These are phyloP conservation scores for Cryptoblepharus egeriae DNA, from an alignment of 2,797 vertebrate genomes.

Conservation along the genomic window DNA sequence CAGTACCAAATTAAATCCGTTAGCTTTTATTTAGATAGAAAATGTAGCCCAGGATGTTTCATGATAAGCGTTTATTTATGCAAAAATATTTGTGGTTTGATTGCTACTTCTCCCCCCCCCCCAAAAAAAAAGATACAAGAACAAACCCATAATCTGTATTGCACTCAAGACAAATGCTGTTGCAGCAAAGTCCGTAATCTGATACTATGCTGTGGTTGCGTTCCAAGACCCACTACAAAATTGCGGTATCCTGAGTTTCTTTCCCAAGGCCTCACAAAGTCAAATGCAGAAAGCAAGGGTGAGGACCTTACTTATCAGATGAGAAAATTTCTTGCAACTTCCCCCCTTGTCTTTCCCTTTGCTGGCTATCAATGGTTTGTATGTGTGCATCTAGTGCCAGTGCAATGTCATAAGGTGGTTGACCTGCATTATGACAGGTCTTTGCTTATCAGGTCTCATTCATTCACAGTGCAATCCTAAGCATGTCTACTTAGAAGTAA, in stretches of 20 bases:
- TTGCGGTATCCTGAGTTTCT: not conserved
- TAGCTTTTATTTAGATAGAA: slow-evolving; percentile 19
- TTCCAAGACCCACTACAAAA: not conserved
- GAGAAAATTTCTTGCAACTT: too few relatives aligned
- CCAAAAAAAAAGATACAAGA: too few relatives aligned
- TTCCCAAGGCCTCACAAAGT: not conserved
- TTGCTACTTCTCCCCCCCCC: not conserved
- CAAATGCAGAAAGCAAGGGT: not conserved
- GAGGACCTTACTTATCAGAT: too few relatives aligned
- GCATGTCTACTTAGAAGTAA: too few relatives aligned
- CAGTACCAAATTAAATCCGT: not conserved
- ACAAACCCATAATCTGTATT: too few relatives aligned
- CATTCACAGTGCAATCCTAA: too few relatives aligned
- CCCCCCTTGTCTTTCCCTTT: too few relatives aligned
- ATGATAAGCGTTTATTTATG: not conserved
- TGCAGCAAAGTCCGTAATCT: too few relatives aligned
- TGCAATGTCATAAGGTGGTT: too few relatives aligned
- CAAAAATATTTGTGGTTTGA: not conserved
- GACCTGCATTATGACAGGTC: not conserved
- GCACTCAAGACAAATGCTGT: not conserved
- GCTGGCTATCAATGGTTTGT: not conserved
- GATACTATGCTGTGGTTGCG: too few relatives aligned
- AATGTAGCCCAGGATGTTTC: not conserved
- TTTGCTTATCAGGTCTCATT: not conserved
- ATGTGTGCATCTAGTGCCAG: too few relatives aligned